Evolutionary conservation across 1,140 invertebrate species (phyloP).

Genomic region (Battus philenor): DNA sequence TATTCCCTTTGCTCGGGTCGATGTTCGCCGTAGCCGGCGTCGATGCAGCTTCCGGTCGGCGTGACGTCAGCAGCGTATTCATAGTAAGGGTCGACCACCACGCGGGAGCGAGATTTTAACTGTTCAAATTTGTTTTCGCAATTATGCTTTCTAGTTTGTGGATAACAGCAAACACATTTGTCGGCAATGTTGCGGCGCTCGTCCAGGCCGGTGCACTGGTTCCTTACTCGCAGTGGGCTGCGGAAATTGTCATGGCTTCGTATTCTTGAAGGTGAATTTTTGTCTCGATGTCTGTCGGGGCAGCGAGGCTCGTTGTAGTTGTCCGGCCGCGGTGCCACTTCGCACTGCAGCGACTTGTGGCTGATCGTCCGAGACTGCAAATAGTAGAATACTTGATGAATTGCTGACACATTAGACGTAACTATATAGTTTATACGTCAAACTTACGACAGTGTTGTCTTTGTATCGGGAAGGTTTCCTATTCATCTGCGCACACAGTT

Average conservation of each 20-base stretch:
- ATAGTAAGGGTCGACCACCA: conserved; percentile 31
- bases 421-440: background rate
- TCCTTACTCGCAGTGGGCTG: conserved; percentile 27
- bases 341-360: conserved; percentile 64
- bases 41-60: conserved; percentile 34
- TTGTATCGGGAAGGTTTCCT: conserved; percentile 28
- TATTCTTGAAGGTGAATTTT: conserved; percentile 31
- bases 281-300: conserved; percentile 33
- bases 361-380: conserved; percentile 49
- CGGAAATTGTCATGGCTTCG: conserved; percentile 42
- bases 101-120: conserved; percentile 24
- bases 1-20: conserved; percentile 25
- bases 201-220: conserved; percentile 19
- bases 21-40: conserved; percentile 29
- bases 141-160: conserved; percentile 38
- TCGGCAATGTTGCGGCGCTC: conserved; percentile 21
- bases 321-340: conserved; percentile 34
- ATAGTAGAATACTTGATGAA: conserved; percentile 2
- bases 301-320: conserved; percentile 27
- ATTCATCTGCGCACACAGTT: conserved; percentile 49
- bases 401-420: too few species aligned
- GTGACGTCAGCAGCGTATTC: conserved; percentile 30
- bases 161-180: conserved; percentile 31
- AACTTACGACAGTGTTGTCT: conserved; percentile 33
- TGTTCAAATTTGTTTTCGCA: conserved; percentile 49